Percentiles rank a stretch among this genome's conserved stretches.
Evolutionary conservation across 1,140 invertebrate genomes (phyloP).

Genomic region (Apolygus lucorum): DNA sequence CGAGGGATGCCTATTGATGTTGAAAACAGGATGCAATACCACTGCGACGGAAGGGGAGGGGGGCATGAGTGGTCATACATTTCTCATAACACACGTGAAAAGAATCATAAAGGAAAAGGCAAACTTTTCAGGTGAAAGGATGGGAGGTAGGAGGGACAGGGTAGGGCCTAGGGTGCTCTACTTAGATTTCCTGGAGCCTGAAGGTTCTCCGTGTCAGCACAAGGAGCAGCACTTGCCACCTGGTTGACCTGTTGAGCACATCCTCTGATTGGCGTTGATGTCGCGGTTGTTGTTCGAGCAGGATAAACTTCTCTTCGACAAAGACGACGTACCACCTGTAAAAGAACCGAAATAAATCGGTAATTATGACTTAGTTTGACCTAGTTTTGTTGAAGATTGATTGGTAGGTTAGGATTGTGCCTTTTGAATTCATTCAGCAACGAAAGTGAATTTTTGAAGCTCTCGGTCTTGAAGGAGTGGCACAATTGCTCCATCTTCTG

Average conservation of each 20-base stretch:
- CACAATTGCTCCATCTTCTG: no score
- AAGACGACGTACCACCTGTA: not conserved
- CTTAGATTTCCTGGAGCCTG: not conserved
- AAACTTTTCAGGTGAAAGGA: not conserved
- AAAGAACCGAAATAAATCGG: not conserved
- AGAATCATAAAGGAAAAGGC: no score
- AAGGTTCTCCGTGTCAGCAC: not conserved
- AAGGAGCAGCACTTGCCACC: not conserved
- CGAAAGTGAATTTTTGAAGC: no score
- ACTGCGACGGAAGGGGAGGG: not conserved
- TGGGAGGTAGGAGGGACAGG: not conserved
- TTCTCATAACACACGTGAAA: no score
- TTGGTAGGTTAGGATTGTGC: not conserved
- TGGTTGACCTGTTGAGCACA: not conserved
- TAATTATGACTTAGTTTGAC: not conserved
- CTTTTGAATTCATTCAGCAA: not conserved
- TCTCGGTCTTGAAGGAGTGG: no score
- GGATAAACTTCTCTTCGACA: not conserved
- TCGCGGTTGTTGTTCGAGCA: slow-evolving; percentile 4
- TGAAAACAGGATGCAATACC: no score
- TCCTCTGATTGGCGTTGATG: not conserved
- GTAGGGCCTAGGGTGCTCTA: not conserved
- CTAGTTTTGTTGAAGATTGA: no score
- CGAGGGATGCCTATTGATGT: no score
- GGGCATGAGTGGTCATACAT: no score